Percentiles rank a stretch among this genome's conserved stretches.
phyloP scores from a whole-genome alignment of 2,888 invertebrate genomes.

The Eudasyphora cyanicolor region DNA sequence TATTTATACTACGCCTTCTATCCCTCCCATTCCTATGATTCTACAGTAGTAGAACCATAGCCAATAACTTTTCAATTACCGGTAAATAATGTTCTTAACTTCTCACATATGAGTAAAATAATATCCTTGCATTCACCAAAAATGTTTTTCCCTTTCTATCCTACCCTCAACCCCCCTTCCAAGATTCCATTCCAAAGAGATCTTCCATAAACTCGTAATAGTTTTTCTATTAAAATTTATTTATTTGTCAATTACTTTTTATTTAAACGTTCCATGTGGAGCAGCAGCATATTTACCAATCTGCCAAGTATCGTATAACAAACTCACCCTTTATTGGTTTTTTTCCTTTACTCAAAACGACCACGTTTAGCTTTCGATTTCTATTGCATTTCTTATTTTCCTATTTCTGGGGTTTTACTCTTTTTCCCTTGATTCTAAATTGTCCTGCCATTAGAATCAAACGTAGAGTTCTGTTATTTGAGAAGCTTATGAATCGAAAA shows the following conservation, averaged over 20 bases:
- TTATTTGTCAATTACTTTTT: slow-evolving; percentile 59
- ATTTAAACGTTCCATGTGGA: slow-evolving; percentile 30
- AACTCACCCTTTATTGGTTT: neutral
- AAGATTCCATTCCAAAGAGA: neutral
- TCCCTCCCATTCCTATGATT: neutral
- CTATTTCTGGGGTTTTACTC: neutral
- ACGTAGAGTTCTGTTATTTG: slow-evolving; percentile 31
- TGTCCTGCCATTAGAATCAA: neutral
- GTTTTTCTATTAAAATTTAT: slow-evolving; percentile 56
- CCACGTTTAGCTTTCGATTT: neutral
- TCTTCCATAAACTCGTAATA: slow-evolving; percentile 28
- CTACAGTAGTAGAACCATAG: slow-evolving; percentile 13
- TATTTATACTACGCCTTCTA: too few relatives aligned
- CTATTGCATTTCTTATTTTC: too few relatives aligned
- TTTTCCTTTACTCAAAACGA: neutral
- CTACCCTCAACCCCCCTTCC: neutral
- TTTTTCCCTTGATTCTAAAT: neutral
- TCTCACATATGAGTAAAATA: neutral
- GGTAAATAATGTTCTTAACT: neutral
- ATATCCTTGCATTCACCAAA: too few relatives aligned
- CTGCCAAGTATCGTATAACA: neutral
- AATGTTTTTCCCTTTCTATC: too few relatives aligned
- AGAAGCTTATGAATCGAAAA: neutral
- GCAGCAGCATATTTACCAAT: neutral
- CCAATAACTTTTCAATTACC: slow-evolving; percentile 28